Base-by-base conservation (phyloP, 2,113 vertebrate genomes). In the Mungos mungo region DNA sequence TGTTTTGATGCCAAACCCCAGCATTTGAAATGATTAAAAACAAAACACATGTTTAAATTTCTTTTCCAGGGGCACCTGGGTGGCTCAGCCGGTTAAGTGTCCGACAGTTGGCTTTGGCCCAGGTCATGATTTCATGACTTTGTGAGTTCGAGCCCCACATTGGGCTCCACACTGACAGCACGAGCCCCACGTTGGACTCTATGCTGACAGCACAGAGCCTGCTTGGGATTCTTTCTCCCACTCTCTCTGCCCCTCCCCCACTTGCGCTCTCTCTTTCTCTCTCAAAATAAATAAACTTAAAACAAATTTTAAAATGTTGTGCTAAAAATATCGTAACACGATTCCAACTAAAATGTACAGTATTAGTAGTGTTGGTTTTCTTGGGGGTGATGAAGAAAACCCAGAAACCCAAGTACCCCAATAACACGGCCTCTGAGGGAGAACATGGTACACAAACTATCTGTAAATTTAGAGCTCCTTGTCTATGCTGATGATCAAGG, bases 1-100 rank as follows among this genome's bases (percentile, higher is more conserved):
- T 60, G 57, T 38, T 89, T 96, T 83, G 50, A 83, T 25, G 25
- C n/a, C 29, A 81, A 93, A n/a, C 16, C 4, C 29, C 27, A 88
- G 45, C 27, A 84, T 90, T 90, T 13, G 45, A 88, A 96, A 88
- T 74, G 9, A 71, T 83, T 94, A 80, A 91, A 93, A 91, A 65
- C 63, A 88, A 95, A 95, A 68, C 50, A 74, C 38, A 7, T 38
- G 16, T 60, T 66, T 92, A 31, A 76, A 60, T 65, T 16, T 12
- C 10, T 33, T 57, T 68, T 21, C 54, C 54, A 57, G 50, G 50
- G 50, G 50, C 50, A 14, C 50, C 50, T 52, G 50, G 54, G 19
- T 57, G 54, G 54, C 54, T 57, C 54, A 57, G 19, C 54, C 18
- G 2, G 54, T 19, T 19, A 57, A 57, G 54, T 4, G 54, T 57